Conservation (phyloP, 1,140 invertebrate species). For the Drosophila nebulosa region DNA sequence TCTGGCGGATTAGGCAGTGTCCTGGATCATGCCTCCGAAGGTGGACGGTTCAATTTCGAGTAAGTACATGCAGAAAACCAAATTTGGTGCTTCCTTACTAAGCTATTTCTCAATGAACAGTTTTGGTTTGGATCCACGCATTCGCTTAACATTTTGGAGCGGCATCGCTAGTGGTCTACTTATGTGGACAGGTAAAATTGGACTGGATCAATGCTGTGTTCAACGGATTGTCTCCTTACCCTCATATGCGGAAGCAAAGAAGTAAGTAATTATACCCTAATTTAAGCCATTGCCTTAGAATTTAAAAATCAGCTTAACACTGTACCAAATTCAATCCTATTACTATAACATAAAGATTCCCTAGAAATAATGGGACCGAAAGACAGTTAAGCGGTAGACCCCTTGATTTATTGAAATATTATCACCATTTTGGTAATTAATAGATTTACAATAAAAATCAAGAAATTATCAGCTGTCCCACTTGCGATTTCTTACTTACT, state of each 20-base stretch:
- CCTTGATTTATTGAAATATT: too few species aligned
- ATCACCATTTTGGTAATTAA: too few species aligned
- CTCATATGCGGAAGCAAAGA: conserved; percentile 58
- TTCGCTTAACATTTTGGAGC: conserved; percentile 54
- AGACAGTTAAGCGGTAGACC: too few species aligned
- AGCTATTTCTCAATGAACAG: conserved; percentile 12
- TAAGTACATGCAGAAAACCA: conserved; percentile 62
- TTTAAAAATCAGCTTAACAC: too few species aligned
- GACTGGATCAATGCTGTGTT: conserved; percentile 69
- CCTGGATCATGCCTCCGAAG: conserved; percentile 83
- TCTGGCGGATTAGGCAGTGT: conserved; percentile 87
- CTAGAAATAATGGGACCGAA: too few species aligned
- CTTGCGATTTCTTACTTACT: too few species aligned
- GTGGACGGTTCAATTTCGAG: conserved; percentile 85
- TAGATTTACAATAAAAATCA: too few species aligned
- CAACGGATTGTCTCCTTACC: conserved; percentile 72
- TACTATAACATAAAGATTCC: too few species aligned
- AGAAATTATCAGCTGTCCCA: too few species aligned
- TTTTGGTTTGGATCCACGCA: conserved; percentile 58
- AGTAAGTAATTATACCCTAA: conserved; percentile 47
- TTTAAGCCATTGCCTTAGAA: too few species aligned
- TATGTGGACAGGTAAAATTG: conserved; percentile 69
- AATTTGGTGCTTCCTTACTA: background rate
- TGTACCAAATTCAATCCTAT: too few species aligned
- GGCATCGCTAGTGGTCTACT: conserved; percentile 44